A percentile compares a stretch with the other conserved stretches of the same genome.
Evolutionary conservation across 1,140 invertebrate species (phyloP).

Genomic region (Micrasema longulum): DNA sequence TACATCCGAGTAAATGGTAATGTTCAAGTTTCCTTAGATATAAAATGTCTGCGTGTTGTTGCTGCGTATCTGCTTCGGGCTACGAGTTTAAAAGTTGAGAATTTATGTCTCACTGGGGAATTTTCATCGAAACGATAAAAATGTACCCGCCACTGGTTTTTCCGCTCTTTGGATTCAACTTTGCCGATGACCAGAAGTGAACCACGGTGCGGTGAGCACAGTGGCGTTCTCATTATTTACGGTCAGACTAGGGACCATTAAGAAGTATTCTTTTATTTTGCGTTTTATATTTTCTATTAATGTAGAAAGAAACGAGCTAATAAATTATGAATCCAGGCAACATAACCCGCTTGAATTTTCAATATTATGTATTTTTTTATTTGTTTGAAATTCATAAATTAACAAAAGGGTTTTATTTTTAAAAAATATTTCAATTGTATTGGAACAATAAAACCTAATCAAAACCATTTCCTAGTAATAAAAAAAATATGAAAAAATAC

Average conservation of each 20-base stretch:
- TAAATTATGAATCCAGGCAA: too few species aligned
- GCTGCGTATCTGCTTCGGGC: conserved; percentile 33
- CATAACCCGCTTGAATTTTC: too few species aligned
- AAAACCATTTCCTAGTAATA: too few species aligned
- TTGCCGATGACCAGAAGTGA: conserved; percentile 14
- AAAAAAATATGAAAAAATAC: too few species aligned
- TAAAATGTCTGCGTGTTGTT: conserved; percentile 37
- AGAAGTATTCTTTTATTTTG: too few species aligned
- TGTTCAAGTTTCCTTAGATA: conserved; percentile 25
- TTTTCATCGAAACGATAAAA: conserved; percentile 54
- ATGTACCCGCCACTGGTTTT: conserved; percentile 44
- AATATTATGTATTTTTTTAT: too few species aligned
- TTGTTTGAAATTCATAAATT: too few species aligned
- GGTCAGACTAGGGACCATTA: neutral
- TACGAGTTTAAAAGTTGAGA: conserved; percentile 47
- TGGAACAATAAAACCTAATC: too few species aligned
- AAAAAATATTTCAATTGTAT: too few species aligned
- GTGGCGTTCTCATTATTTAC: conserved; percentile 24
- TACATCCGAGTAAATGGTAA: conserved; percentile 27
- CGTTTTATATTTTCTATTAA: too few species aligned
- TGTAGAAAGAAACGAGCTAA: too few species aligned
- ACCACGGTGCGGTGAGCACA: neutral
- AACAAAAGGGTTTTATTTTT: too few species aligned
- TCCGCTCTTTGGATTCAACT: conserved; percentile 32
- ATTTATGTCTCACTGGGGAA: conserved; percentile 53